Evolutionary conservation across 2,113 vertebrate genomes (phyloP), one percentile per base, ranked within the genome.

Genomic region (Nycticorax nycticorax): DNA sequence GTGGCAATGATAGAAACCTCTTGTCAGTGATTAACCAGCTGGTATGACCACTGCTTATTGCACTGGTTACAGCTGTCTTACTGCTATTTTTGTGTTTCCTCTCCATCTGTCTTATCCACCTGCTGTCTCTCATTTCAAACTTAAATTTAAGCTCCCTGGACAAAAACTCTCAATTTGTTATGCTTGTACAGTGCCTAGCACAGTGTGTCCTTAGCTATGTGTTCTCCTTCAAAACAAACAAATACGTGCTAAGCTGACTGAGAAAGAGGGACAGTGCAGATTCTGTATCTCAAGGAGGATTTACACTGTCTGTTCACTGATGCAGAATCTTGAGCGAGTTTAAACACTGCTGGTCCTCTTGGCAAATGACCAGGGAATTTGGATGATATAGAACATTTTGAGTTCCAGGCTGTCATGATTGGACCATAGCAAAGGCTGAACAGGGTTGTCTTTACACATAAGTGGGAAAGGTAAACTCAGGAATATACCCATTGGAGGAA

Each of bases 61-160:
- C 66, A 57, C 71, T 92, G 69, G 81, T 87, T 96, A 88, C 95
- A 96, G 94, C 93, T 97, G 94, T 89, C 94, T 95, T 93, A 89
- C 77, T 91, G 89, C 77, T 95, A 91, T 92, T 97, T 96, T 91
- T 92, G 77, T 87, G 52, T 96, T 96, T 96, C 87, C 66, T 82
- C 81, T 95, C 96, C 94, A 96, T 96, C 95, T 94, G 92, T 96
- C 93, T 95, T 94, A 91, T 95, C 92, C 95, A 97, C 94, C 87
- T 96, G 93, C 92, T 96, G 89, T 94, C 77, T 96, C 76, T 95
- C 87, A 91, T 93, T 94, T 94, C 71, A 68, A 82, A 91, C 94
- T 96, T 86, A 92, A 93, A 95, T 85, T 86, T 92, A 86, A 92
- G n/a, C 57, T 94, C 84, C 85, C 94, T 89, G 74, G 93, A 88